Percentiles rank a stretch among this genome's conserved stretches.
Conservation (phyloP, 2,888 invertebrate species). For the Tetanocera ferruginea region DNA sequence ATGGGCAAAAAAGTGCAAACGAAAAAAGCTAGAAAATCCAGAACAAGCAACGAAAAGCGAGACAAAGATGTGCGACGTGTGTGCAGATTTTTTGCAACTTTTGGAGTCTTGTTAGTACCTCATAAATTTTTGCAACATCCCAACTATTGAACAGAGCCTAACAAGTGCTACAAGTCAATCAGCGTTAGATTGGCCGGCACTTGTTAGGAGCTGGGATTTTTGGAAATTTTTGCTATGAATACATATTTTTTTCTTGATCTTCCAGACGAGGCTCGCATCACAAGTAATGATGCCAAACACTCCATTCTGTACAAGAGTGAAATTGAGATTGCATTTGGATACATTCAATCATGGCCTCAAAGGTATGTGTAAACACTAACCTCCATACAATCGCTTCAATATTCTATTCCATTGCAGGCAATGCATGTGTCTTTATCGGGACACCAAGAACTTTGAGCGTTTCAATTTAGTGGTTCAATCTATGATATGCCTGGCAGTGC, state of each 20-base stretch:
- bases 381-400: constrained; percentile 61
- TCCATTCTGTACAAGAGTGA: constrained; percentile 83
- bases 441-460: constrained; percentile 91
- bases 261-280: constrained; percentile 83
- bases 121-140: constrained; percentile 15
- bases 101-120: constrained; percentile 83
- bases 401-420: constrained; percentile 70
- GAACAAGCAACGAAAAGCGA: constrained; percentile 32
- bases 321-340: constrained; percentile 85
- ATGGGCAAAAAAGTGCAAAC: constrained; percentile 26
- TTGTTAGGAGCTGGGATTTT: neutral
- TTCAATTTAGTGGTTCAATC: constrained; percentile 91
- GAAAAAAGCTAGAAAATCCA: constrained; percentile 22
- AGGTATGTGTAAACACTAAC: constrained; percentile 70
- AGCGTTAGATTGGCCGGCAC: constrained; percentile 43
- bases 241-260: constrained; percentile 45
- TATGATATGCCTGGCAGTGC: constrained; percentile 85
- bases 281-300: constrained; percentile 83
- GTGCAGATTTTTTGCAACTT: constrained; percentile 93
- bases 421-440: constrained; percentile 95
- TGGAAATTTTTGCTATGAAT: constrained; percentile 9
- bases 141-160: constrained; percentile 2
- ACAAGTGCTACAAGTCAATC: neutral
- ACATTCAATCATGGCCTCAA: constrained; percentile 91
- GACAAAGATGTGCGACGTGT: constrained; percentile 89